Evolutionary conservation across 2,888 invertebrate genomes (phyloP), one percentile per base, ranked within the genome.

Genomic region (Steinernema scapterisci): DNA sequence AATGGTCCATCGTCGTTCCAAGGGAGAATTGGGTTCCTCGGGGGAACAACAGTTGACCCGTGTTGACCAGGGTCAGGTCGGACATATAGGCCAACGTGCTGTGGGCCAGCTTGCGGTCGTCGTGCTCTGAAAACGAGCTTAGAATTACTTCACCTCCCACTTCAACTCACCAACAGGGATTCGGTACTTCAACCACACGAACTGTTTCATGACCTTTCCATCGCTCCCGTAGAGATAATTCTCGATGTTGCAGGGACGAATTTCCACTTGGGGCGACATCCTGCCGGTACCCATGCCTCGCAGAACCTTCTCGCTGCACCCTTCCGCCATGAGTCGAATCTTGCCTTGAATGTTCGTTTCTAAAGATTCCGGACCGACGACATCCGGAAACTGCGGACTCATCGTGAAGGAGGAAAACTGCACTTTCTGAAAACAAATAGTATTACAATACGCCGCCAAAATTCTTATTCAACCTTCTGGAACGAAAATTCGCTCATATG

Each of bases 401-500:
- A 81, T 74, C 7, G 80, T 77, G 77, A 81, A 81, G 5, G 74
- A 75, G 27, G 63, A 63, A 25, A 63, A 63, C 6, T 16, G 11
- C 31, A 31, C 27, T 16, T 72, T 72, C 72, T 48, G 51, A 52
- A 43, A 21, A 52, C 11, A 2, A 23, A 1, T n/a, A n/a, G 43
- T 6, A 71, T 38, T 19, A 38, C 38, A 38, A 38, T 9, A 38
- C 9, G 3, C 3, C 9, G 5, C 38, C 3, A 38, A 6, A 71
- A 3, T 38, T 16, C 13, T 19, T 16, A 7, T 71, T 43, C 2
- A 27, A 83, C 83, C 74, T 82, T 82, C 71, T 83, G 82, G 27
- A 84, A 79, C 0, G 83, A 83, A 52, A 83, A 84, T 71, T 84
- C 84, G 19, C 81, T 80, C 25, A 82, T 51, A 48, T 76, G 84